Percentiles rank a stretch among this genome's conserved stretches.
Conservation (phyloP, 2,888 invertebrate genomes). For the Micoletzkya japonica region DNA sequence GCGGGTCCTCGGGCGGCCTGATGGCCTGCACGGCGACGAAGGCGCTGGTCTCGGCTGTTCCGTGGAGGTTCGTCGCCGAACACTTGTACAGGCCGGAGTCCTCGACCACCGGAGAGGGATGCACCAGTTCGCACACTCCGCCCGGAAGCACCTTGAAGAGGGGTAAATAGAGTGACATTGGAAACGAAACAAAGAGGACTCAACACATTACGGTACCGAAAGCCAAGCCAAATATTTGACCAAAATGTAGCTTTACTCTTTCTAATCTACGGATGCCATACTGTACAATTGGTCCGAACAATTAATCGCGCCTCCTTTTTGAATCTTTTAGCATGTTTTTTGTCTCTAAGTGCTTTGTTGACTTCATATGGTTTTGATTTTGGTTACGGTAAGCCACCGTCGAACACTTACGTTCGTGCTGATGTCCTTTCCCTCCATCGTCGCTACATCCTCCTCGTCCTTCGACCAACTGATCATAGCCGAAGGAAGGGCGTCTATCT, state of each 20-base stretch:
- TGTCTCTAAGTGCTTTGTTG: too few relatives aligned
- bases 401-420: constrained; percentile 14
- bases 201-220: neutral
- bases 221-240: neutral
- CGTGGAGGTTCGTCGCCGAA: constrained; percentile 45
- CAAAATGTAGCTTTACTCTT: neutral
- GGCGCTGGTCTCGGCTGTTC: constrained; percentile 50
- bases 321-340: too few relatives aligned
- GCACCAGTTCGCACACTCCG: constrained; percentile 47
- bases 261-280: too few relatives aligned
- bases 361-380: constrained; percentile 21
- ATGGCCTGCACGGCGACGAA: constrained; percentile 35
- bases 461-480: constrained; percentile 52
- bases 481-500: constrained; percentile 46
- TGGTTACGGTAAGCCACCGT: constrained; percentile 45
- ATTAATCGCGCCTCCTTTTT: too few relatives aligned
- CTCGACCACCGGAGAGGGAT: constrained; percentile 42
- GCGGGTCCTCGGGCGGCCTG: neutral
- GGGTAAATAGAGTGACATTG: neutral
- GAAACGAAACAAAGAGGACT: neutral
- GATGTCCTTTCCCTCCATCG: constrained; percentile 24
- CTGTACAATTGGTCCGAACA: too few relatives aligned
- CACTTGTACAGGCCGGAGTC: constrained; percentile 52
- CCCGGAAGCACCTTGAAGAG: constrained; percentile 36
- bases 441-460: constrained; percentile 48